These are phyloP conservation scores for Liparis tanakae DNA, from an alignment of 2,797 vertebrate genomes.

Conservation along the genomic window DNA sequence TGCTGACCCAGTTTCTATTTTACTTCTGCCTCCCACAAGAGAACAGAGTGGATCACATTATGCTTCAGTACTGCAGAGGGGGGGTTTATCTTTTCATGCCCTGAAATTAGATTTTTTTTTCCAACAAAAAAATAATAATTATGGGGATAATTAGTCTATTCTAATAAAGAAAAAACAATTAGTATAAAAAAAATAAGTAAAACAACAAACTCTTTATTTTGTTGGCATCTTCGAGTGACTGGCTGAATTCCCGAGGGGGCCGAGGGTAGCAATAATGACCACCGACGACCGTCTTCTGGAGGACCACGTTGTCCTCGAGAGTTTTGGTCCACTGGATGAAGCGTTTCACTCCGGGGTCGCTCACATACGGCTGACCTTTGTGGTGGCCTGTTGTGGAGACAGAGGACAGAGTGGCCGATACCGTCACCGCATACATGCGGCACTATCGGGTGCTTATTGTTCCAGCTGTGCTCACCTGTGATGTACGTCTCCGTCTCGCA, in stretches of 20 bases:
- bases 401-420: background rate
- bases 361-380: constrained; percentile 87
- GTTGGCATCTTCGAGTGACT: constrained; percentile 72
- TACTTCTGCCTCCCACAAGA: background rate
- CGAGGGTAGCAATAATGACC: constrained; percentile 90
- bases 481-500: constrained; percentile 90
- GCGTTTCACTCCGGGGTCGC: constrained; percentile 85
- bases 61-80: constrained; percentile 5
- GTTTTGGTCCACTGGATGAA: constrained; percentile 91
- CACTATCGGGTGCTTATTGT: background rate
- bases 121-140: background rate
- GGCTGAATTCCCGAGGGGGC: constrained; percentile 81
- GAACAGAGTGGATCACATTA: constrained; percentile 10
- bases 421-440: background rate
- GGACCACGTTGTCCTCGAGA: constrained; percentile 80
- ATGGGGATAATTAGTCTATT: background rate
- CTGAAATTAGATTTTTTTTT: background rate
- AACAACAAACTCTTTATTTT: constrained; percentile 14
- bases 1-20: constrained; percentile 26
- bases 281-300: constrained; percentile 85
- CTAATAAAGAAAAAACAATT: background rate
- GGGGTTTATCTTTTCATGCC: constrained; percentile 1
- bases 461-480: constrained; percentile 80
- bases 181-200: background rate
- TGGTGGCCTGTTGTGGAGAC: constrained; percentile 81